Base-by-base conservation (phyloP, 2,113 vertebrate genomes). In the Salvator merianae region DNA sequence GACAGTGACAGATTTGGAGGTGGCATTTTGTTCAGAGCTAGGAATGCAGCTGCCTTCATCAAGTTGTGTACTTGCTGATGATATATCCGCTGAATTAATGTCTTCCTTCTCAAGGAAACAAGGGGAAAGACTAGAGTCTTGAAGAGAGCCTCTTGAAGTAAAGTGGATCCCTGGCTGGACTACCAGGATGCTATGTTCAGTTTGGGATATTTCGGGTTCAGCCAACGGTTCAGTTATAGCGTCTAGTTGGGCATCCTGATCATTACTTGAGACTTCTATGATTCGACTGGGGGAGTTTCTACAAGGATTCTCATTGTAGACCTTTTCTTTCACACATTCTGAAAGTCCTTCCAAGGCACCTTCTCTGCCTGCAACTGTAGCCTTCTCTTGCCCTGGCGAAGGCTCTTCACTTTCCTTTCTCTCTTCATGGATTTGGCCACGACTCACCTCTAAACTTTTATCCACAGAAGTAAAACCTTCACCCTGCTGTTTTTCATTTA, bases 1-100 rank as follows among this genome's bases (percentile, higher is more conserved):
- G 83, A 92, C 75, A 30, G 91, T 92, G 71, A 93, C 87, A 22
- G 91, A 94, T 88, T 89, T 90, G 53, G 30, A 47, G 36, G 47
- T 74, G 32, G 79, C 2, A 3, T n/a, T 68, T 24, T 68, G 53
- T 78, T 93, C 83, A 72, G 79, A 1, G 0, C 66, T 65, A 38
- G 53, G 77, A 70, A 79, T 26, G 47, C 22, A 0, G 1, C 55
- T 40, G 86, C 70, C 72, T 34, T 36, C 14, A 18, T 72, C 77
- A 22, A 70, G 12, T 69, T 86, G 85, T 38, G 70, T 24, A 47
- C n/a, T 24, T 16, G 1, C 10, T 76, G 84, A 32, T 4, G 72
- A 36, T 30, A 84, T 59, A 28, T 4, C 30, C 82, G 22, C 1
- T 5, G 66, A 43, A 20, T 28, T 2, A 62, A 28, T 7, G 3